Base-by-base conservation (phyloP, 2,797 vertebrate species). In the Austrolebias charrua region DNA sequence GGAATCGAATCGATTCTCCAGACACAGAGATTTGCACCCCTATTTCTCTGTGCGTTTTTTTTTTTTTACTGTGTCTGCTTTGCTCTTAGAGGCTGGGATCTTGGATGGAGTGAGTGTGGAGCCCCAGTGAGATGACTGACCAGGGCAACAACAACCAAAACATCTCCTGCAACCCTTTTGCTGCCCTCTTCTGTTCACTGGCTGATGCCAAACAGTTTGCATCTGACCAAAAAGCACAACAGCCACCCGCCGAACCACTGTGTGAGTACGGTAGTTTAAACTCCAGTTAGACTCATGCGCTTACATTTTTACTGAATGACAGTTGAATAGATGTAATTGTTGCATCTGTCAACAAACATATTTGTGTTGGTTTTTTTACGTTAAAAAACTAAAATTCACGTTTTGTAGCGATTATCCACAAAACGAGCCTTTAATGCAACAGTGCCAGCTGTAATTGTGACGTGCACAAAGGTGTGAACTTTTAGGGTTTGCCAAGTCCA, bases 141-240 rank as follows among this genome's bases (percentile, higher is more conserved):
- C 97, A 97, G 91, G 96, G 97, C 89, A 99, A 98, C 92, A 98
- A 97, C 92, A 98, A 98, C 93, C 92, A 93, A 86, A 97, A 94
- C 90, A 96, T 99, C 91, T 98, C 97, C 79, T 90, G 94, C 90
- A 99, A 98, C 89, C 97, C 97, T 43, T 98, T 98, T 52, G 96
- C 96, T 80, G 97, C 97, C 65, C 96, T 99, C 75, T 99, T 99
- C 91, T 91, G 96, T 88, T 98, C 96, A 3, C 72, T 98, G 58
- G 96, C 96, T 66, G 97, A 97, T 88, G 97, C 97, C 86, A 96
- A 94, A 81, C 95, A 96, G 79, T 99, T 99, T 88, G 97, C 94
- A 51, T 96, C 95, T 45, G 90, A 93, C 69, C 97, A 97, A 81
- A 96, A 95, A 85, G 91, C 94, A 70, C 93, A 93, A 70, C 91